Conservation (phyloP, 2,797 vertebrate species). For the Alosa sapidissima region DNA sequence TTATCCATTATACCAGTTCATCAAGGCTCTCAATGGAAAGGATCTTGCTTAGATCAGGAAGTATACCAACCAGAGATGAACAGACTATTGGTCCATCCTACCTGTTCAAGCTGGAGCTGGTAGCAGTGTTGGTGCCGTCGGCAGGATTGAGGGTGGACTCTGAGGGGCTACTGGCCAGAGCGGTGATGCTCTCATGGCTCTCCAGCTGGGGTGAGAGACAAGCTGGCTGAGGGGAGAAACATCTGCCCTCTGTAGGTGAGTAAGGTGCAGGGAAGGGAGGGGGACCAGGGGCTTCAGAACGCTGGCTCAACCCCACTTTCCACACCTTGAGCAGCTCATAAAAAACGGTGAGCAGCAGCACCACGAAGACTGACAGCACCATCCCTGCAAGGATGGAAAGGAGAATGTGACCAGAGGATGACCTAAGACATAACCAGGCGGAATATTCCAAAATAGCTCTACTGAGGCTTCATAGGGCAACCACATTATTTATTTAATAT, state of each 20-base stretch:
- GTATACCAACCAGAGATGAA: background rate
- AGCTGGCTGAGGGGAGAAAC: conserved; percentile 24
- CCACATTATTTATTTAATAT: too few species aligned
- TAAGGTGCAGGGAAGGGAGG: background rate
- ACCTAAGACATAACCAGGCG: background rate
- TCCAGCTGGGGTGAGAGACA: conserved; percentile 13
- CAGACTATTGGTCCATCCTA: conserved; percentile 31
- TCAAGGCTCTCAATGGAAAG: background rate
- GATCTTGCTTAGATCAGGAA: background rate
- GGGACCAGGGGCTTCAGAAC: conserved; percentile 43
- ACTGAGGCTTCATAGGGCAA: too few species aligned
- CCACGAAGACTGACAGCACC: conserved; percentile 81
- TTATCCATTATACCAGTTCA: background rate
- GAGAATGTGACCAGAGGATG: background rate
- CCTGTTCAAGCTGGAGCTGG: conserved; percentile 54
- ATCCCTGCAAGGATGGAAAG: conserved; percentile 74
- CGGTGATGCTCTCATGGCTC: conserved; percentile 38
- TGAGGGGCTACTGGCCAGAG: conserved; percentile 54
- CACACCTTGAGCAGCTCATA: conserved; percentile 89
- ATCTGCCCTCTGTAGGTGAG: conserved; percentile 16
- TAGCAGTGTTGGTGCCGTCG: background rate
- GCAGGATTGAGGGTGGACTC: conserved; percentile 65
- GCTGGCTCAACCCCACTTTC: conserved; percentile 72
- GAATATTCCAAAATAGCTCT: background rate
- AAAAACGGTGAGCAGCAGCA: conserved; percentile 83